Evolutionary conservation across 2,888 invertebrate genomes (phyloP).

Genomic region (Gortyna flavago): DNA sequence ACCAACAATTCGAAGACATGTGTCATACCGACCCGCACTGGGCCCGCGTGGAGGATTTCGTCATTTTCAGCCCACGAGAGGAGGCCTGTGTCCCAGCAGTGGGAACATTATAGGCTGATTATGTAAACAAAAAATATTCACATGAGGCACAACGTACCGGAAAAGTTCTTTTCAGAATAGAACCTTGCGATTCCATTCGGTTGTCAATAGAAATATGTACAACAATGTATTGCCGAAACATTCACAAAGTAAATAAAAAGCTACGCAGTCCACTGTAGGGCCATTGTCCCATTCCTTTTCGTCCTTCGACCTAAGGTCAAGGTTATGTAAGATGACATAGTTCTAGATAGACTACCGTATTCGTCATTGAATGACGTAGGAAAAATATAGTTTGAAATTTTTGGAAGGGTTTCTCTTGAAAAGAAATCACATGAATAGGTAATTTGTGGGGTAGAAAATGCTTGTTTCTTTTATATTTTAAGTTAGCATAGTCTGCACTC

Average conservation of each 20-base stretch:
- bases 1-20: too few relatives aligned
- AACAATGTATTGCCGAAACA: neutral
- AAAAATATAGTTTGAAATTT: neutral
- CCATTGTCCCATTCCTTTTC: neutral
- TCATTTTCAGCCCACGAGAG: too few relatives aligned
- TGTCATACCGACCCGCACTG: too few relatives aligned
- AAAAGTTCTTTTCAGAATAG: neutral
- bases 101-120: neutral
- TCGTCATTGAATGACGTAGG: neutral
- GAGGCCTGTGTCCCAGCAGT: neutral
- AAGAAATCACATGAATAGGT: too few relatives aligned
- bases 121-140: neutral
- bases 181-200: neutral
- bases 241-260: neutral
- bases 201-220: neutral
- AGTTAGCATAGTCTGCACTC: too few relatives aligned
- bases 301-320: neutral
- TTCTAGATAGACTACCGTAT: neutral
- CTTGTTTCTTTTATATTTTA: too few relatives aligned
- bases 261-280: neutral
- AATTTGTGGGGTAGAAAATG: too few relatives aligned
- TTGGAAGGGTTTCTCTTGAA: neutral
- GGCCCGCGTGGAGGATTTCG: too few relatives aligned
- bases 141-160: neutral
- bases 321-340: neutral